These are phyloP conservation scores for Lasioglossum morio DNA, from an alignment of 2,888 invertebrate species.

Conservation along the genomic window DNA sequence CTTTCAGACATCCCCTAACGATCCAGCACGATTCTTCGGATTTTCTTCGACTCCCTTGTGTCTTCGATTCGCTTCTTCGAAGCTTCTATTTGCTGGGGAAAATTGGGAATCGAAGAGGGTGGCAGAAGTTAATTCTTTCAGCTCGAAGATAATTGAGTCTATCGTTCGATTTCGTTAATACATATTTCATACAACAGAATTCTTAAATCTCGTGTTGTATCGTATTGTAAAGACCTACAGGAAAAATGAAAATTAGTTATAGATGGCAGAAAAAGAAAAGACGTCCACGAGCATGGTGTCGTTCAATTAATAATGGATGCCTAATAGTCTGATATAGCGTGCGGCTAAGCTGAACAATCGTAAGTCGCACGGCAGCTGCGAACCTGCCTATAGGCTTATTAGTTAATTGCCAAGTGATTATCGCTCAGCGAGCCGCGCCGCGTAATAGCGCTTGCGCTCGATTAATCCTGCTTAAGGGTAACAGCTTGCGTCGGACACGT, in stretches of 20 bases:
- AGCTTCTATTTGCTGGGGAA: background rate
- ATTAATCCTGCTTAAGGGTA: constrained; percentile 63
- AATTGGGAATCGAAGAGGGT: background rate
- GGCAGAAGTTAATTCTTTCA: background rate
- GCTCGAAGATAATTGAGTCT: background rate
- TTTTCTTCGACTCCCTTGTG: background rate
- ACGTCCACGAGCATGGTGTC: background rate
- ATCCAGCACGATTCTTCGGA: background rate
- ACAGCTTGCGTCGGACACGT: constrained; percentile 34
- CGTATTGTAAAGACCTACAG: background rate
- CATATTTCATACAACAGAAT: background rate
- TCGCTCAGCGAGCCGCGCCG: constrained; percentile 25
- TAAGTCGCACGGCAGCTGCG: constrained; percentile 36
- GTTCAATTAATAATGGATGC: background rate
- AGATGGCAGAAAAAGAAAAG: background rate
- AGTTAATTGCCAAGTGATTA: constrained; percentile 61
- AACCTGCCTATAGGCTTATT: constrained; percentile 56
- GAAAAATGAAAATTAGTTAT: background rate
- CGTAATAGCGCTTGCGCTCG: constrained; percentile 41
- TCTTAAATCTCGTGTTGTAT: too few relatives aligned
- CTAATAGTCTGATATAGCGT: background rate
- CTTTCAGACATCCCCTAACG: background rate
- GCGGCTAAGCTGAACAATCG: constrained; percentile 3
- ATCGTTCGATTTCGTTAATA: background rate
- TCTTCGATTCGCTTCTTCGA: background rate